Conservation (phyloP, 2,888 invertebrate genomes). For the Nebria brevicollis region DNA sequence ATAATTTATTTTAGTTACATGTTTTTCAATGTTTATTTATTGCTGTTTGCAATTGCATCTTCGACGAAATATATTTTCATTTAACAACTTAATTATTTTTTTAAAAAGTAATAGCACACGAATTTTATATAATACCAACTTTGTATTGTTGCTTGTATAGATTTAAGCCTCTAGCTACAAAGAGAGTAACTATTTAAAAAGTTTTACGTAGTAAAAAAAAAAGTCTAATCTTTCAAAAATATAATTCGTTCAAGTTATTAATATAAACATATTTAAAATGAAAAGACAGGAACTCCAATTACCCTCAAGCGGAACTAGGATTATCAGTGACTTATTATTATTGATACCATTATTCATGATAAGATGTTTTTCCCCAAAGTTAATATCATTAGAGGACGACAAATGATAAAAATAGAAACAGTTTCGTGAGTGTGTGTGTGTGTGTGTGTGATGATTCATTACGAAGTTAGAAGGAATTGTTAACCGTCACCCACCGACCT, state of each 20-base stretch:
- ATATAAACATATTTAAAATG: background rate
- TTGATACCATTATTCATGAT: background rate
- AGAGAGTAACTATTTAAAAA: background rate
- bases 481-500: background rate
- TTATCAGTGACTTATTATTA: conserved; percentile 1
- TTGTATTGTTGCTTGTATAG: too few relatives aligned
- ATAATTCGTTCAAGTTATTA: background rate
- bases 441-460: background rate
- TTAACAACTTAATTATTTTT: background rate
- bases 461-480: background rate
- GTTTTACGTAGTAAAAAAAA: background rate
- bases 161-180: background rate
- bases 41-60: background rate
- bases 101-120: too few relatives aligned
- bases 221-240: background rate
- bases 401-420: background rate
- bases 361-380: conserved; percentile 1
- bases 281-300: background rate
- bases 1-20: too few relatives aligned
- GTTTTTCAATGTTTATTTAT: background rate
- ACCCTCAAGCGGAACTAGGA: background rate
- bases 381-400: background rate
- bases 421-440: background rate
- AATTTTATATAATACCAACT: too few relatives aligned
- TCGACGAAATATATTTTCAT: background rate